Percentiles rank a stretch among this genome's conserved stretches.
These are phyloP conservation scores for Mesopsocus fuscifrons DNA, from an alignment of 2,888 invertebrate species.

Conservation along the genomic window DNA sequence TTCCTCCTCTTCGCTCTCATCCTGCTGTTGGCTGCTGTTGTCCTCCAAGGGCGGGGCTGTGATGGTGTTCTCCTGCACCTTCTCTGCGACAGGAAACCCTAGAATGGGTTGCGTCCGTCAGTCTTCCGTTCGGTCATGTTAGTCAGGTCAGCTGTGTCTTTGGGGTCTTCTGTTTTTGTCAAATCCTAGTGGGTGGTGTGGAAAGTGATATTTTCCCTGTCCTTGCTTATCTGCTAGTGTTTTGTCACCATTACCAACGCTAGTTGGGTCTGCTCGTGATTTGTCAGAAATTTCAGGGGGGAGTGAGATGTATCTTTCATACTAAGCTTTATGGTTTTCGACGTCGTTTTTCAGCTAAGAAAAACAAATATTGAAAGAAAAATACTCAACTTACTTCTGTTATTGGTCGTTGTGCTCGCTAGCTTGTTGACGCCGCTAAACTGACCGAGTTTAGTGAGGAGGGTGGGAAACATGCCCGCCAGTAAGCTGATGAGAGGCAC, in stretches of 20 bases:
- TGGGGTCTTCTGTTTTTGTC: background rate
- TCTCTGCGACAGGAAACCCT: slow-evolving; percentile 6
- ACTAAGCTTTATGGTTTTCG: too few species aligned
- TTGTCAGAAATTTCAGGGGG: too few species aligned
- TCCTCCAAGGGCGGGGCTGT: background rate
- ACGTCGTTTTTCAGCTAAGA: too few species aligned
- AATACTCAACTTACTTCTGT: slow-evolving; percentile 10
- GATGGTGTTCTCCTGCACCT: slow-evolving; percentile 1
- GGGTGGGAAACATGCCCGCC: slow-evolving; percentile 6
- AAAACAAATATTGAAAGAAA: too few species aligned
- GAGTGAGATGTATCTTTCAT: too few species aligned
- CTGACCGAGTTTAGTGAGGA: background rate
- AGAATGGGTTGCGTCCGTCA: slow-evolving; percentile 2
- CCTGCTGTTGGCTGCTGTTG: background rate
- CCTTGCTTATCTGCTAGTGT: too few species aligned
- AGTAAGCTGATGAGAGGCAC: slow-evolving; percentile 3
- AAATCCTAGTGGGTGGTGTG: too few species aligned
- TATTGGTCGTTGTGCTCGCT: slow-evolving; percentile 4
- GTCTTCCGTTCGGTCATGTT: background rate
- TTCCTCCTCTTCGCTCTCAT: slow-evolving; percentile 2
- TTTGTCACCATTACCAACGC: too few species aligned
- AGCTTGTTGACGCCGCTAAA: slow-evolving; percentile 11
- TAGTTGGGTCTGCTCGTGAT: too few species aligned
- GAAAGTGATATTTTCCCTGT: too few species aligned
- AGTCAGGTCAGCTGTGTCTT: background rate